phyloP scores from a whole-genome alignment of 1,140 invertebrate genomes.

The Condylostylus longicornis region DNA sequence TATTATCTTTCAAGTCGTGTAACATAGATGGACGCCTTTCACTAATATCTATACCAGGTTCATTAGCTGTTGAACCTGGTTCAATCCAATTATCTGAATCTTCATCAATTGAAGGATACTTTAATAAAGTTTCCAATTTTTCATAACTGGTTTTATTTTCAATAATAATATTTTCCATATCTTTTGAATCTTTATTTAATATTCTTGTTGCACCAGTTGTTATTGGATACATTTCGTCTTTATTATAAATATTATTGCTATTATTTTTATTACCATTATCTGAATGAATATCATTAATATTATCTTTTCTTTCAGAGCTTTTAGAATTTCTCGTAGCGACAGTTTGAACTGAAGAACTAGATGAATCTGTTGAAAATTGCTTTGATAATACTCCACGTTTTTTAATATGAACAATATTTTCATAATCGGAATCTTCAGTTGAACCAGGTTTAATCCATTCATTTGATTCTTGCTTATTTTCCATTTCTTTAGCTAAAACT shows the following conservation, averaged over 20 bases:
- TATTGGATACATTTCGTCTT: too few relatives aligned
- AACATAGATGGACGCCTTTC: conserved; percentile 19
- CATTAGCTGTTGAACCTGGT: conserved; percentile 23
- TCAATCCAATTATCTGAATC: conserved; percentile 26
- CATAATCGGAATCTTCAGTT: not conserved
- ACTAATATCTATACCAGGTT: conserved; percentile 16
- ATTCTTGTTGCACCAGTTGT: conserved; percentile 1
- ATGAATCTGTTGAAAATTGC: too few relatives aligned
- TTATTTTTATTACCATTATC: too few relatives aligned
- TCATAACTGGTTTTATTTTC: not conserved
- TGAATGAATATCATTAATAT: too few relatives aligned
- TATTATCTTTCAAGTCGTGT: conserved; percentile 19
- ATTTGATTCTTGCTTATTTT: not conserved
- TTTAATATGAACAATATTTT: too few relatives aligned
- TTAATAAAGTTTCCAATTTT: conserved; percentile 3
- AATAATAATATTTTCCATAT: not conserved
- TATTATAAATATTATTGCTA: too few relatives aligned
- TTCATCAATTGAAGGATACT: conserved; percentile 9
- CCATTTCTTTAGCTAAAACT: conserved; percentile 27
- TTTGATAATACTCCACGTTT: too few relatives aligned
- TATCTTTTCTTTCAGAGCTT: too few relatives aligned
- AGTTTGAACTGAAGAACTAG: too few relatives aligned
- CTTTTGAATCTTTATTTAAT: not conserved
- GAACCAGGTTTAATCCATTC: conserved; percentile 1
- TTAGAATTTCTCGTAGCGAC: too few relatives aligned